Percentiles rank a stretch among this genome's conserved stretches.
phyloP scores from a whole-genome alignment of 2,113 vertebrate species.

The Albula glossodonta region DNA sequence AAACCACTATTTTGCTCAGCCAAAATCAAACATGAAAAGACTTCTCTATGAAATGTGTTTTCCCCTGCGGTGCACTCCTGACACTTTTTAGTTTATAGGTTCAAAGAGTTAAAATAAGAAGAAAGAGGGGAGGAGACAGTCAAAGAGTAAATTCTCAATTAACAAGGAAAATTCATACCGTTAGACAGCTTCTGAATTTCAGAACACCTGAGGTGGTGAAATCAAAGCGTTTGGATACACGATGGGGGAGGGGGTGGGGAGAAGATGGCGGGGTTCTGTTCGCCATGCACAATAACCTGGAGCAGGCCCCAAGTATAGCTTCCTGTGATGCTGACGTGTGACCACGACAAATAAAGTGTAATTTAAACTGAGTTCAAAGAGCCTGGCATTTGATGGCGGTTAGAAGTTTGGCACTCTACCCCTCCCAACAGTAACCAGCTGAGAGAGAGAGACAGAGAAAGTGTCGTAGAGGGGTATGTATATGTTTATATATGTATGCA shows the following conservation, averaged over 20 bases:
- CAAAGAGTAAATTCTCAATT: slow-evolving; percentile 43
- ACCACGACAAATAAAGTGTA: slow-evolving; percentile 33
- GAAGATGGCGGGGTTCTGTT: neutral
- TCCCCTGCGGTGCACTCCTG: slow-evolving; percentile 31
- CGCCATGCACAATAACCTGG: neutral
- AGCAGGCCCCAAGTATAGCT: slow-evolving; percentile 12
- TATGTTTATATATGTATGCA: neutral
- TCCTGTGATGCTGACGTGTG: slow-evolving; percentile 34
- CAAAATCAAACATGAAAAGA: slow-evolving; percentile 35
- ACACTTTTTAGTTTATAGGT: slow-evolving; percentile 17
- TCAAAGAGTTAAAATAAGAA: slow-evolving; percentile 30
- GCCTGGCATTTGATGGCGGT: slow-evolving; percentile 34
- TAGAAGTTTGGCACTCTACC: slow-evolving; percentile 10
- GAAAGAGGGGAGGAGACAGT: slow-evolving; percentile 25
- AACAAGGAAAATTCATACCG: slow-evolving; percentile 32
- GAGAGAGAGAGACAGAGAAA: too few relatives aligned
- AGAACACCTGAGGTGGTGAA: slow-evolving; percentile 16
- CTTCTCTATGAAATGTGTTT: slow-evolving; percentile 44
- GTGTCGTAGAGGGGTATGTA: too few relatives aligned
- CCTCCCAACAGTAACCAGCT: slow-evolving; percentile 26
- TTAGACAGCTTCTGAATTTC: slow-evolving; percentile 5
- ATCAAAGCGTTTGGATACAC: neutral
- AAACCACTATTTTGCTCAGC: slow-evolving; percentile 13
- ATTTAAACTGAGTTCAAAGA: slow-evolving; percentile 54
- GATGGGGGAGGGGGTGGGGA: too few relatives aligned